Conservation (phyloP, 2,113 vertebrate species). For the Ceratotherium simum region DNA sequence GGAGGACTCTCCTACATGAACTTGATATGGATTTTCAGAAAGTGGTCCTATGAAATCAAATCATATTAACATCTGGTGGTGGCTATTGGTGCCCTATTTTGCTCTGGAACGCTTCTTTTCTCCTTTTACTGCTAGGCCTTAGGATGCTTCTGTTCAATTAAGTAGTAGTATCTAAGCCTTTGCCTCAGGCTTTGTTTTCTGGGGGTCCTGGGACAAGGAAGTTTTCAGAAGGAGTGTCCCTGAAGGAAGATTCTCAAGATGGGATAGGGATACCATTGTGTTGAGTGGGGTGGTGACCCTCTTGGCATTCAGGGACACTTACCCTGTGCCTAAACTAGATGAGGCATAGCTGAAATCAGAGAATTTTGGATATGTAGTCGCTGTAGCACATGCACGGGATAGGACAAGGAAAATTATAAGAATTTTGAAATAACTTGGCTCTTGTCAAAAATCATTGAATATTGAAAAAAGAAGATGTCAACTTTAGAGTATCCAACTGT, state of each 20-base stretch:
- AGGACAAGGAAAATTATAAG: not conserved
- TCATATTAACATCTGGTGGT: not conserved
- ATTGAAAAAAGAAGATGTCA: not conserved
- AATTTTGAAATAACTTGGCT: not conserved
- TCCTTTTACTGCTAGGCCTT: not conserved
- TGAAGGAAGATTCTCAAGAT: not conserved
- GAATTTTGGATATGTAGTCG: not conserved
- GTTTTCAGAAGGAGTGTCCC: not conserved
- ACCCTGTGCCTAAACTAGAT: not conserved
- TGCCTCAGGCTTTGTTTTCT: not conserved
- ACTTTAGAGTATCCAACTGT: not conserved
- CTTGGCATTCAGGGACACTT: not conserved
- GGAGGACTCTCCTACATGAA: not conserved
- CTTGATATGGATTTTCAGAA: not conserved
- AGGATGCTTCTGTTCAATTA: not conserved
- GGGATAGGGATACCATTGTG: not conserved
- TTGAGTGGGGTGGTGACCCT: not conserved
- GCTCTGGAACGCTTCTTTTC: not conserved
- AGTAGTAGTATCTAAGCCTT: not conserved
- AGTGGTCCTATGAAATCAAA: not conserved
- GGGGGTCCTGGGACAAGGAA: not conserved
- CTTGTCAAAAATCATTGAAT: not conserved
- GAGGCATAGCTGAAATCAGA: not conserved
- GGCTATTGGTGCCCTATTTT: not conserved
- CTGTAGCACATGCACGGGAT: not conserved